Base-by-base conservation (phyloP, 2,113 vertebrate species). In the Lepus timidus region DNA sequence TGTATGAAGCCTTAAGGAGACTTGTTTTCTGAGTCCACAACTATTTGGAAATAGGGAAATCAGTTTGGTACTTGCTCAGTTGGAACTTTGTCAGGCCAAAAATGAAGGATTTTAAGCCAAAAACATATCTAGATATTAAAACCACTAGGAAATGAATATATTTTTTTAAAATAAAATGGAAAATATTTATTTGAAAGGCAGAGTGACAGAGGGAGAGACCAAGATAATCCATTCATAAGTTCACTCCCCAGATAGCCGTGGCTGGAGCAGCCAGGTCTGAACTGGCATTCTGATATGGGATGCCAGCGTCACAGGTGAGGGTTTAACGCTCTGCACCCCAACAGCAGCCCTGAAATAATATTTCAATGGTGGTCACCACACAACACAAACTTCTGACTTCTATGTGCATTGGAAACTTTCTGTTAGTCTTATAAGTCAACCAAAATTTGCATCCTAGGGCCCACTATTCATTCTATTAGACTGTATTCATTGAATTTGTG, bases 11-110 rank as follows among this genome's bases (percentile, higher is more conserved):
- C 3, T 87, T 78, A 82, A 29, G 91, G 36, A 12, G 61, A 44
- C 58, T 49, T 75, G 84, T 74, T n/a, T 33, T 85, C 33, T 79
- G 61, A 70, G 12, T 90, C 70, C n/a, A 14, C 5, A 62, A 65
- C 29, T 91, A 73, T 93, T 90, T 90, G 39, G 31, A 95, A 95
- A 64, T 58, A 75, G n/a, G 8, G 25, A 86, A 85, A 61, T 78
- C 22, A 19, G 17, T 39, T 68, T 85, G 11, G 74, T 20, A 20
- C 68, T 85, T 94, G 19, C 80, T 84, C 52, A 91, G 49, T 7
- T 86, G n/a, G n/a, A 85, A 84, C 92, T 95, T 86, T 81, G 29
- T 20, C 71, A 29, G 52, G 29, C 23, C 80, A 90, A 85, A 88
- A 90, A 79, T 70, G 74, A 65, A 86, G 94, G 9, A n/a, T n/a